Percentiles rank a stretch among this genome's conserved stretches.
Conservation (phyloP, 2,797 vertebrate species). For the Hemitrygon akajei region DNA sequence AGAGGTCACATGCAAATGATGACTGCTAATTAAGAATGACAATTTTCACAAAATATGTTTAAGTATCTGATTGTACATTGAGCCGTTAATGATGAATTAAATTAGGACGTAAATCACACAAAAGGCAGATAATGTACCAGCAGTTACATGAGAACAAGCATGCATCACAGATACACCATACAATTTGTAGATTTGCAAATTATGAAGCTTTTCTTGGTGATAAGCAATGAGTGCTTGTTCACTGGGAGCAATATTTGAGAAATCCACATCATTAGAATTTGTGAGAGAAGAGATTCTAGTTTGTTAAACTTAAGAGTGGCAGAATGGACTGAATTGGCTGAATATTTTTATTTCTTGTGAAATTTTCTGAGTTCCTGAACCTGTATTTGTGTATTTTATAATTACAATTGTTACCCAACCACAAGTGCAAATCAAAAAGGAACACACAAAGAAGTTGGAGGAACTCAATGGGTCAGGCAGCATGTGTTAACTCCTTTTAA, state of each 20-base stretch:
- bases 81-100: background rate
- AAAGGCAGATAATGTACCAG: background rate
- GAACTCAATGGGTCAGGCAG: no score
- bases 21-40: constrained; percentile 3
- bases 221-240: background rate
- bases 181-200: background rate
- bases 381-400: background rate
- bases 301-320: background rate
- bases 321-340: no score
- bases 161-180: background rate
- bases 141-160: background rate
- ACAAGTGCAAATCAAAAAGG: background rate
- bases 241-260: background rate
- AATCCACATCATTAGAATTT: background rate
- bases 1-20: background rate
- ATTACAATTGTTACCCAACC: background rate
- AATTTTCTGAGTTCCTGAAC: background rate
- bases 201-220: background rate
- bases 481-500: background rate
- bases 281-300: background rate
- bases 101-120: background rate
- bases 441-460: no score
- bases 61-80: background rate
- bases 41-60: background rate
- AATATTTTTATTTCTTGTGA: no score